Conservation (phyloP, 2,797 vertebrate species). For the Liasis olivaceus region DNA sequence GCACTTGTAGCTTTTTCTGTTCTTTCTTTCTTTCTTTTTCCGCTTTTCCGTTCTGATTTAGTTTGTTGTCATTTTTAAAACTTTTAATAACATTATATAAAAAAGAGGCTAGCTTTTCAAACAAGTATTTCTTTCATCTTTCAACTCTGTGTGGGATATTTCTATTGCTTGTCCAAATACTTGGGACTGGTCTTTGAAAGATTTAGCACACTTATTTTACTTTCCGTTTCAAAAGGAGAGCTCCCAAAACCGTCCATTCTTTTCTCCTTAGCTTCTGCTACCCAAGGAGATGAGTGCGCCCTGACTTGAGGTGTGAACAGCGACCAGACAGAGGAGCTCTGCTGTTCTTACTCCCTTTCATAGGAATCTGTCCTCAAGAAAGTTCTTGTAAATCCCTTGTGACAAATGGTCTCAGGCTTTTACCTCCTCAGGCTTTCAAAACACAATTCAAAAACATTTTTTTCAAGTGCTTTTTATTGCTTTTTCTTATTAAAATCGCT, state of each 20-base stretch:
- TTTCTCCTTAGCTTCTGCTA: not conserved
- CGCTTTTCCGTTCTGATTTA: no score
- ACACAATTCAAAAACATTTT: not conserved
- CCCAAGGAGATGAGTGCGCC: not conserved
- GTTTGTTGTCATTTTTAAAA: no score
- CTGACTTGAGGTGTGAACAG: not conserved
- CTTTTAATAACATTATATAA: no score
- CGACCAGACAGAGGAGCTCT: not conserved
- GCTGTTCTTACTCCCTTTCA: not conserved
- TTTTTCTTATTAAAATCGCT: not conserved
- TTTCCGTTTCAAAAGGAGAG: not conserved
- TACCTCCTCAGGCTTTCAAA: not conserved
- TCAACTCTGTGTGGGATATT: slow-evolving; percentile 13
- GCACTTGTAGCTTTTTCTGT: no score
- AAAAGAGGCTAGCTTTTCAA: slow-evolving; percentile 24
- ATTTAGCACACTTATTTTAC: not conserved
- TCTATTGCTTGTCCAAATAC: not conserved
- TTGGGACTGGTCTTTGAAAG: not conserved
- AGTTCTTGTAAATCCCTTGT: not conserved
- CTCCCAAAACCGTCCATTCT: not conserved
- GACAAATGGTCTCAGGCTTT: not conserved
- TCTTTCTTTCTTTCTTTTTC: no score
- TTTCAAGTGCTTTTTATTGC: not conserved
- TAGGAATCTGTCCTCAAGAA: not conserved
- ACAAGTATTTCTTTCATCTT: not conserved